Percentiles rank a stretch among this genome's conserved stretches.
Conservation (phyloP, 37 sponge, comb jelly and placozoan genomes). For the Bolinopsis microptera region DNA sequence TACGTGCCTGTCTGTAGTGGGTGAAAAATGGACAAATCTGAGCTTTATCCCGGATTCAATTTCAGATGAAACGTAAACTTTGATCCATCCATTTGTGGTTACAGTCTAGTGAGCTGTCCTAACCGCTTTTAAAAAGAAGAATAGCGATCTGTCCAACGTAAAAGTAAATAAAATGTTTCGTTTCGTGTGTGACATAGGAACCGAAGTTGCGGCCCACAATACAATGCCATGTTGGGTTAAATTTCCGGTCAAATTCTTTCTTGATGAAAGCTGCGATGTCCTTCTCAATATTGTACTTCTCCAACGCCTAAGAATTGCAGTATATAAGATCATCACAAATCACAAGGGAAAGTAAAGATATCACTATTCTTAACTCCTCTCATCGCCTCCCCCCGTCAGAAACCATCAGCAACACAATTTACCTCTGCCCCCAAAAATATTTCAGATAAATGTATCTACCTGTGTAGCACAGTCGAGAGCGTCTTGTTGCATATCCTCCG, state of each 20-base stretch:
- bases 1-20: too few relatives aligned
- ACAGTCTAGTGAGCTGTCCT: too few relatives aligned
- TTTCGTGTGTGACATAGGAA: slow-evolving; percentile 98
- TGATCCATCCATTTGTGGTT: too few relatives aligned
- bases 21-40: too few relatives aligned
- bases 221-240: slow-evolving; percentile 99
- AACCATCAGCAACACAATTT: too few relatives aligned
- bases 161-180: slow-evolving; percentile 99
- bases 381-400: too few relatives aligned
- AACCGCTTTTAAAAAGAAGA: slow-evolving; percentile 97
- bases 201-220: slow-evolving; percentile 99
- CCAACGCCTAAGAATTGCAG: slow-evolving; percentile 75
- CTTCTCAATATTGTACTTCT: slow-evolving; percentile 99
- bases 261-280: slow-evolving; percentile 99
- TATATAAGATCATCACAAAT: background rate
- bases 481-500: slow-evolving; percentile 97
- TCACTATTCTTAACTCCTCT: too few relatives aligned
- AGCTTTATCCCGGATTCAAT: too few relatives aligned
- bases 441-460: too few relatives aligned
- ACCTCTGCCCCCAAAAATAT: too few relatives aligned
- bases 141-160: slow-evolving; percentile 99
- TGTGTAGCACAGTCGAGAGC: slow-evolving; percentile 75
- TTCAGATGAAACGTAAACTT: too few relatives aligned
- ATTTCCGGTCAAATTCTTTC: slow-evolving; percentile 99
- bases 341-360: too few relatives aligned